Percentiles rank a stretch among this genome's conserved stretches.
Evolutionary conservation across 2,113 vertebrate genomes (phyloP).

Genomic region (Setophaga kirtlandii): DNA sequence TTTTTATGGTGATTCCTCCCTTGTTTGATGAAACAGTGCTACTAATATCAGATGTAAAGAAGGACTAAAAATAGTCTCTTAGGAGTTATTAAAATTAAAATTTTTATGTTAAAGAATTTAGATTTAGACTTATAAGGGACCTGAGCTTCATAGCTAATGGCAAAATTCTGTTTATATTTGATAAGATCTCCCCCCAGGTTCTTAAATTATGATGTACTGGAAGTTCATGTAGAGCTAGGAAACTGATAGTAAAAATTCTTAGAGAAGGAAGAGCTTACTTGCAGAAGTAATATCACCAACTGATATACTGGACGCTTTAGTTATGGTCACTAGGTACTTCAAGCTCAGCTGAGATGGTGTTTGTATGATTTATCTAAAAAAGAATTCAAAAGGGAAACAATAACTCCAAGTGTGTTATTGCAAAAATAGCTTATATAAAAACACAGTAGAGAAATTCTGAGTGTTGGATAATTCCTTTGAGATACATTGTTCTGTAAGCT

Average conservation of each 20-base stretch:
- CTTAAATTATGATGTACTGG: background rate
- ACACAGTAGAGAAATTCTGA: background rate
- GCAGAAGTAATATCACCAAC: rapidly evolving
- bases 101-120: background rate
- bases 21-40: background rate
- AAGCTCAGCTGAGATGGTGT: background rate
- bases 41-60: background rate
- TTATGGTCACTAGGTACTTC: background rate
- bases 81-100: background rate
- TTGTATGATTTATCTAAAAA: background rate
- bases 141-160: background rate
- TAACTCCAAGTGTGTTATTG: background rate
- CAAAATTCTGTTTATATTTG: background rate
- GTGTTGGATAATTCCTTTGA: background rate
- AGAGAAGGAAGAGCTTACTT: background rate
- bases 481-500: background rate
- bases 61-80: background rate
- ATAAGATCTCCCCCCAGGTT: background rate
- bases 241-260: background rate
- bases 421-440: background rate
- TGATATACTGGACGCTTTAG: background rate
- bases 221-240: background rate
- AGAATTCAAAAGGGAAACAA: background rate
- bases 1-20: background rate
- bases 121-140: background rate